Evolutionary conservation across 2,113 vertebrate species (phyloP), one percentile per base, ranked within the genome.

Genomic region (Rhipidura dahli): DNA sequence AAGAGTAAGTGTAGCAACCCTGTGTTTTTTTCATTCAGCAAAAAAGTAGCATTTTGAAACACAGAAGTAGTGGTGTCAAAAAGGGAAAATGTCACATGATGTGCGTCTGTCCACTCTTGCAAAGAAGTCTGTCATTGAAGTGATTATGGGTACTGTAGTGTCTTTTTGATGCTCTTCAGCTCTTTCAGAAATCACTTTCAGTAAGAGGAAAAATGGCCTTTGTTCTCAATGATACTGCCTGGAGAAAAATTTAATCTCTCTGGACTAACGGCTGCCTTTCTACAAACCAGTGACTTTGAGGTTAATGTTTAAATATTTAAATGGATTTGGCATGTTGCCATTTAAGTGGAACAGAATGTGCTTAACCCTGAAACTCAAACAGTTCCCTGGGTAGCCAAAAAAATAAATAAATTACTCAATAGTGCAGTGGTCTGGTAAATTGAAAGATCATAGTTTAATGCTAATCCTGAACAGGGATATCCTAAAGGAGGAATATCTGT

Each of bases 231-330:
- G 2, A 24, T 86, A 63, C 50, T 81, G 40, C 60, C 72, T 21
- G 57, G 56, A 77, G 80, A 92, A 78, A 70, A 66, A 57, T 56
- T 68, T 66, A 71, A 73, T 83, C 64, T 59, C 40, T 53, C 22
- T 44, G 75, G 54, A n/a, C 44, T 78, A 88, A 93, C 0, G 6
- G 9, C 91, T 94, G 51, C 72, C n/a, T 94, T 90, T 76, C 28
- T 71, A 21, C 45, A 85, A 92, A 81, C 76, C 69, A 82, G 71
- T 90, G 86, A 73, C 86, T 92, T 92, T 30, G 80, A 95, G 68
- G 95, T 96, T 97, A 97, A 95, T 96, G 91, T 93, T 97, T 97
- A 97, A 97, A 92, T 93, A 83, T 92, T 96, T 94, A 93, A 96
- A 94, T 4, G 2, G 50, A 30, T 89, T 95, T 95, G 96, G 96